Conservation (phyloP, 2,888 invertebrate genomes). For the Saturnia pavonia region DNA sequence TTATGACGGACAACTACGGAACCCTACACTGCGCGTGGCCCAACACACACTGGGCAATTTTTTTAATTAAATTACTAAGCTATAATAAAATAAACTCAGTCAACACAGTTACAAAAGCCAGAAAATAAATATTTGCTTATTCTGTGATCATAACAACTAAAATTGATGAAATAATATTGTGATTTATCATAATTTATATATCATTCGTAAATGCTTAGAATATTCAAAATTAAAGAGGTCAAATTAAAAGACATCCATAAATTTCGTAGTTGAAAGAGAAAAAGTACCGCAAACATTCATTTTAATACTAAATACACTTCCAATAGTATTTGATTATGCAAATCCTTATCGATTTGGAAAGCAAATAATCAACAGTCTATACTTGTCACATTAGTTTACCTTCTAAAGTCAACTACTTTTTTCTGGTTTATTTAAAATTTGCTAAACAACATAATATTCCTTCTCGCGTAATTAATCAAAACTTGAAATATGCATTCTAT, state of each 20-base stretch:
- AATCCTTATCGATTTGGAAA: conserved; percentile 10
- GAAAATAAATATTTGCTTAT: not conserved
- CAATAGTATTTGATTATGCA: conserved; percentile 5
- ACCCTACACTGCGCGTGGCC: too few relatives aligned
- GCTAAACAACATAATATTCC: not conserved
- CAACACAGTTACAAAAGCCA: not conserved
- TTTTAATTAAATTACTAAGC: not conserved
- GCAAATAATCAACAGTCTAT: conserved; percentile 7
- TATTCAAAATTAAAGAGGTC: conserved; percentile 1
- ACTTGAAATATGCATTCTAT: too few relatives aligned
- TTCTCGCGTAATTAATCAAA: too few relatives aligned
- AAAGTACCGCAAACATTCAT: conserved; percentile 11
- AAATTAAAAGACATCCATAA: conserved; percentile 3
- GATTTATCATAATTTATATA: not conserved
- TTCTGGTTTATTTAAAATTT: not conserved
- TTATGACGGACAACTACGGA: too few relatives aligned
- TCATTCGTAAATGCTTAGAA: not conserved
- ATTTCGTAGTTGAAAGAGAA: conserved; percentile 3
- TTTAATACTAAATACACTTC: conserved; percentile 3
- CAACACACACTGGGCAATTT: not conserved
- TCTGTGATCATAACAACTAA: not conserved
- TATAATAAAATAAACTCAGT: not conserved
- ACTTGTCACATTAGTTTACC: conserved; percentile 5
- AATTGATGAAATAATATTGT: not conserved
- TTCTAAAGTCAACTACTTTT: not conserved